These are phyloP conservation scores for Harmothoe impar DNA, from an alignment of 2,888 invertebrate species.

Conservation along the genomic window DNA sequence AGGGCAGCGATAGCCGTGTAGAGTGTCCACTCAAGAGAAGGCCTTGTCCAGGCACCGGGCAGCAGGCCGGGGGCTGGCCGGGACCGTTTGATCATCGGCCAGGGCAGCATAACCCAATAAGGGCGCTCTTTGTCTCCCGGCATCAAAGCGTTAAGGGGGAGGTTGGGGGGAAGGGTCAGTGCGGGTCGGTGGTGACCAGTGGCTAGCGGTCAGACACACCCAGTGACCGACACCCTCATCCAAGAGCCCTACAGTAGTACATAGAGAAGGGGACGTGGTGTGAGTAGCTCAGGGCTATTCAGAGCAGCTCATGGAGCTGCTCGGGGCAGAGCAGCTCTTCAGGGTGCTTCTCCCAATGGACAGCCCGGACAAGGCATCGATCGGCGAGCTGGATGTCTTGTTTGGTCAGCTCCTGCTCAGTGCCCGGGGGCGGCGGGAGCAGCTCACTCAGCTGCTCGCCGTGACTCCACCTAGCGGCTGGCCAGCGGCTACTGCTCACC, in stretches of 20 bases:
- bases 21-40: slow-evolving; percentile 30
- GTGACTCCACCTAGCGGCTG: neutral
- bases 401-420: slow-evolving; percentile 31
- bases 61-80: neutral
- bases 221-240: neutral
- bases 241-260: neutral
- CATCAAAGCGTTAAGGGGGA: neutral
- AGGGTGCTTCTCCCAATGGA: neutral
- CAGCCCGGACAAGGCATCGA: neutral
- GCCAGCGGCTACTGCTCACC: neutral
- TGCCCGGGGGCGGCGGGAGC: neutral
- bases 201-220: slow-evolving; percentile 35
- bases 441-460: neutral
- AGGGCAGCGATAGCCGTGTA: neutral
- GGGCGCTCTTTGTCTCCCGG: slow-evolving; percentile 9
- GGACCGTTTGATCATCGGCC: slow-evolving; percentile 26
- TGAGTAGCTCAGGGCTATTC: slow-evolving; percentile 10
- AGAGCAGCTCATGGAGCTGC: neutral
- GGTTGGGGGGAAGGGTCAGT: neutral
- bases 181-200: slow-evolving; percentile 3
- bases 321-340: neutral
- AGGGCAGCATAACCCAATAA: slow-evolving; percentile 53
- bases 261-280: neutral
- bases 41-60: slow-evolving; percentile 44
- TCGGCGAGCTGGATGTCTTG: slow-evolving; percentile 34